phyloP scores from a whole-genome alignment of 2,113 vertebrate genomes.

The Sorex araneus region DNA sequence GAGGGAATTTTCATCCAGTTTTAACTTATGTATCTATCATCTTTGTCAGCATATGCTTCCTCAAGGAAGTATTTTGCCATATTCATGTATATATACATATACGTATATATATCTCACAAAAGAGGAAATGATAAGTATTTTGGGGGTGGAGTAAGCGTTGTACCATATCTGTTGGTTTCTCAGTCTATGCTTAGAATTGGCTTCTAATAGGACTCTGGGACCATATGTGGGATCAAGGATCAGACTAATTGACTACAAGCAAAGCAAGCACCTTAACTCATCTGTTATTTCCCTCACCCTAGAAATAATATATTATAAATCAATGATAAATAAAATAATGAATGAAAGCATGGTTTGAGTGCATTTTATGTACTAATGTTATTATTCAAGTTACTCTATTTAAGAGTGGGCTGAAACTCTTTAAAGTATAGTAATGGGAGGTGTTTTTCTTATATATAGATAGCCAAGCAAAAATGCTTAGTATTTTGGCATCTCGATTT shows the following conservation, averaged over 20 bases:
- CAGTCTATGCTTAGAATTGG: too few species aligned
- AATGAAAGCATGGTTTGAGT: not conserved
- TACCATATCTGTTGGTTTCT: too few species aligned
- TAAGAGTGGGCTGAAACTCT: not conserved
- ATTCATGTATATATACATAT: not conserved
- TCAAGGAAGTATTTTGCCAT: not conserved
- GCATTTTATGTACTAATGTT: not conserved
- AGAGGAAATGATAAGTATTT: not conserved
- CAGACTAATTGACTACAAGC: too few species aligned
- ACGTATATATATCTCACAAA: not conserved
- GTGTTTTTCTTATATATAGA: not conserved
- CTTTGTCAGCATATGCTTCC: not conserved
- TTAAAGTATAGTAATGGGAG: not conserved
- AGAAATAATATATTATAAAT: slow-evolving; percentile 10
- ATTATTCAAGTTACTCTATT: not conserved
- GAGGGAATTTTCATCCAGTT: not conserved
- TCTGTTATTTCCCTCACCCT: too few species aligned
- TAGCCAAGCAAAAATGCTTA: not conserved
- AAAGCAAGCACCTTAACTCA: too few species aligned
- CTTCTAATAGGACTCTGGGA: too few species aligned
- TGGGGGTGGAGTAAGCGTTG: too few species aligned
- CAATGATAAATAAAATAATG: slow-evolving; percentile 2
- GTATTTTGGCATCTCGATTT: not conserved
- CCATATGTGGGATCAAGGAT: too few species aligned
- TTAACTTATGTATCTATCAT: not conserved